These are phyloP conservation scores for Rutilus rutilus DNA, from an alignment of 2,113 vertebrate species.

Conservation along the genomic window DNA sequence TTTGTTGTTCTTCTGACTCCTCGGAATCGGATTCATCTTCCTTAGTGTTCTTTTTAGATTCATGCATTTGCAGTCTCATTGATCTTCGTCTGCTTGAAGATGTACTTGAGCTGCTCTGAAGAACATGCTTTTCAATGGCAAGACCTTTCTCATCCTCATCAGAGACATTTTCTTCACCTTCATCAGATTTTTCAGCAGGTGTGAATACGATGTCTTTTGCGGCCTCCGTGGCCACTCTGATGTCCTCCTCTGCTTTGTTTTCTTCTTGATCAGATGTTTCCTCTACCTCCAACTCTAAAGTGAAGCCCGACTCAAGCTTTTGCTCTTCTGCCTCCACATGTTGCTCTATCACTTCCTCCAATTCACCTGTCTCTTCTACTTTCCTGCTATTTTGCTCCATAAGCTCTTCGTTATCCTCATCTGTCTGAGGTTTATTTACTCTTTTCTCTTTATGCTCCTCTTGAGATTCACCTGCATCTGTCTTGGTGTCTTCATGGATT, in stretches of 20 bases:
- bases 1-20: background rate
- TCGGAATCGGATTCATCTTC: conserved; percentile 10
- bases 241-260: background rate
- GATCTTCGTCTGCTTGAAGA: conserved; percentile 38
- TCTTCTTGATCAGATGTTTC: conserved; percentile 13
- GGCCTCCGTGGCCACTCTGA: background rate
- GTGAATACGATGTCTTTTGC: background rate
- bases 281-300: background rate
- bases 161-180: conserved; percentile 27
- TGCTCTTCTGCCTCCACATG: conserved; percentile 21
- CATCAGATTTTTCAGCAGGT: conserved; percentile 43
- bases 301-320: background rate
- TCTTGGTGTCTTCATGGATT: background rate
- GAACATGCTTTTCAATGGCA: background rate
- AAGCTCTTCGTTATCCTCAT: background rate
- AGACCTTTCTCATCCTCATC: background rate
- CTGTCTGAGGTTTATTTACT: background rate
- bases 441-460: background rate
- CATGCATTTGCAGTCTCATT: background rate
- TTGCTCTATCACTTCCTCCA: background rate
- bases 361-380: background rate
- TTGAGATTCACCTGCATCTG: background rate
- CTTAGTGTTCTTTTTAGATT: background rate
- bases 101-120: background rate
- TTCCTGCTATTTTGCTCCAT: background rate